Percentiles rank a stretch among this genome's conserved stretches.
phyloP scores from a whole-genome alignment of 2,113 vertebrate genomes.

The Dipodomys ordii region DNA sequence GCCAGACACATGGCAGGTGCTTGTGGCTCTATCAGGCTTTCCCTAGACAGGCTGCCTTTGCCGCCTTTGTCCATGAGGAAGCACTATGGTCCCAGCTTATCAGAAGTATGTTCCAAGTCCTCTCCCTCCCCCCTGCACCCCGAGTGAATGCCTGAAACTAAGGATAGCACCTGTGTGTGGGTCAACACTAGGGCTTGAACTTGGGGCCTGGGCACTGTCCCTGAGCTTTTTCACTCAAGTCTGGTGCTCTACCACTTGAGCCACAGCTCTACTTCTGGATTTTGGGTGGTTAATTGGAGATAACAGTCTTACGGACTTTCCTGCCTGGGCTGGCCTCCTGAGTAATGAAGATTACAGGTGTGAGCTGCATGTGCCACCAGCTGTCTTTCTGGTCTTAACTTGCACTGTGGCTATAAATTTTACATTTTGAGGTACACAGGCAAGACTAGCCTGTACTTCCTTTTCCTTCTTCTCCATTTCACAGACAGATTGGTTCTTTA shows the following conservation, averaged over 20 bases:
- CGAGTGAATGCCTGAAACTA: too few species aligned
- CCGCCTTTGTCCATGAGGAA: neutral
- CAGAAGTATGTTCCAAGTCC: neutral
- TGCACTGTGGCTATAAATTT: neutral
- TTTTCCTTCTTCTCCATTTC: neutral
- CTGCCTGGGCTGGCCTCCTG: too few species aligned
- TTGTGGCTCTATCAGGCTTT: neutral
- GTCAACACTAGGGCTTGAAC: too few species aligned
- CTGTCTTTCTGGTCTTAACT: neutral
- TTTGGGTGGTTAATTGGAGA: too few species aligned
- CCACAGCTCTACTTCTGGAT: too few species aligned
- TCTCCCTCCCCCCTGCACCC: too few species aligned
- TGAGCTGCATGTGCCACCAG: too few species aligned
- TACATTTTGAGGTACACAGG: neutral
- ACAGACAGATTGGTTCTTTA: neutral
- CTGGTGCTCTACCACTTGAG: too few species aligned
- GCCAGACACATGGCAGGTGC: rapidly evolving
- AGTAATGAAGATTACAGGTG: too few species aligned
- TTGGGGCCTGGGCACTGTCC: too few species aligned
- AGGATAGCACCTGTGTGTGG: neutral
- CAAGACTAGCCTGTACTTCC: neutral
- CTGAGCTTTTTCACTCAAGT: too few species aligned
- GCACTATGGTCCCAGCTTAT: neutral
- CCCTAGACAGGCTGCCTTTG: neutral
- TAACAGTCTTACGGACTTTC: too few species aligned